Percentiles rank a stretch among this genome's conserved stretches.
Evolutionary conservation across 1,140 invertebrate genomes (phyloP).

Genomic region (Nasonia vitripennis): DNA sequence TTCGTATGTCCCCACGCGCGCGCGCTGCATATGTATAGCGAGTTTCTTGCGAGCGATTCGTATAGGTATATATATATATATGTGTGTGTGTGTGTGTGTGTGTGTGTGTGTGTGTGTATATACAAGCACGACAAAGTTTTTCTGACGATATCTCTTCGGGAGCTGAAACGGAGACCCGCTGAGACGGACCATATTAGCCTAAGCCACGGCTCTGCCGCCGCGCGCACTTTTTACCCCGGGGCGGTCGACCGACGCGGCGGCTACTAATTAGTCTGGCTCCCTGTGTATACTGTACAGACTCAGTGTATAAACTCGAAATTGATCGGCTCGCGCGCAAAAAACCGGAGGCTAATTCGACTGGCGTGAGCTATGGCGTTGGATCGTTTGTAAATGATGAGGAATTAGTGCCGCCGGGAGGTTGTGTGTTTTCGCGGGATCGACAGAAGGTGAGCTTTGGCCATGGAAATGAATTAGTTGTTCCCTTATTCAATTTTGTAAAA

Average conservation of each 20-base stretch:
- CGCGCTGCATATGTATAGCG: not conserved
- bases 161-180: not conserved
- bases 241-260: not conserved
- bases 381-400: not conserved
- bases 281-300: not conserved
- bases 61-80: not conserved
- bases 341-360: not conserved
- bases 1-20: no score
- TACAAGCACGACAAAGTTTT: not conserved
- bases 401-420: not conserved
- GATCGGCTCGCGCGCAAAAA: constrained; percentile 1
- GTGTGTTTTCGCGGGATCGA: no score
- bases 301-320: not conserved
- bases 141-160: not conserved
- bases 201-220: no score
- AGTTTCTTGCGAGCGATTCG: not conserved
- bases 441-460: no score
- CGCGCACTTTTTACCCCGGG: not conserved
- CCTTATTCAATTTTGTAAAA: no score
- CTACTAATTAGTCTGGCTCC: not conserved
- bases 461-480: no score
- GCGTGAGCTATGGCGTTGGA: not conserved
- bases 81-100: no score
- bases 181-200: no score
- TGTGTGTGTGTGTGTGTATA: no score